Evolutionary conservation across 2,113 vertebrate species (phyloP).

Genomic region (Pheucticus melanocephalus): DNA sequence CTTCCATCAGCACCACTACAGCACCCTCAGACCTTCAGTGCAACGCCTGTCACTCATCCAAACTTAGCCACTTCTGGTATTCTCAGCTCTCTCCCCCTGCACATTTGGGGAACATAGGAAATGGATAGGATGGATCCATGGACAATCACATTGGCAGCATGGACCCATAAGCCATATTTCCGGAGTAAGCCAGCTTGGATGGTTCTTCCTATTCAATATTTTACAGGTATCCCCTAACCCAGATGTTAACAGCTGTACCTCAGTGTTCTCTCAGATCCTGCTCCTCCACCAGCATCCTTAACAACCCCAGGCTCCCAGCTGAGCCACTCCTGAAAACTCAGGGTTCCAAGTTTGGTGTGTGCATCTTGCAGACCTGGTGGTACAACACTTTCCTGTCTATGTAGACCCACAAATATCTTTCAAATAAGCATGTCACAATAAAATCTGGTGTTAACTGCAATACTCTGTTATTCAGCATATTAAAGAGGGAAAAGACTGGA

Average conservation of each 20-base stretch:
- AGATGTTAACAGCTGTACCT: not conserved
- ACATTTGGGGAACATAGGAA: not conserved
- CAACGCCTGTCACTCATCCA: not conserved
- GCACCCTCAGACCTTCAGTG: not conserved
- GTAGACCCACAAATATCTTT: not conserved
- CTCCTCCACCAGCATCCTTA: not conserved
- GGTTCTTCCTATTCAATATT: not conserved
- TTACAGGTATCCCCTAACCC: not conserved
- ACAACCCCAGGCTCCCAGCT: fast-evolving
- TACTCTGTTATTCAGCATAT: not conserved
- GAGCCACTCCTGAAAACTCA: not conserved
- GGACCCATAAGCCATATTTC: not conserved
- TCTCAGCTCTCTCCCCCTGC: not conserved
- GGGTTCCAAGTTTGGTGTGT: not conserved
- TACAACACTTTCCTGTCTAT: not conserved
- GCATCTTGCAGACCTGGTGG: not conserved
- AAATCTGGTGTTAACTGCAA: not conserved
- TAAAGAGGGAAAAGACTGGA: not conserved
- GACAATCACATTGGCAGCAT: not conserved
- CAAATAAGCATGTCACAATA: not conserved
- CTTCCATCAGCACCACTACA: not conserved
- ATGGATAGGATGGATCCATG: not conserved
- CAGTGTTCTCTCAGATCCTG: not conserved
- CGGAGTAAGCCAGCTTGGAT: not conserved
- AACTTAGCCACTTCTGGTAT: not conserved